These are phyloP conservation scores for Mobula hypostoma DNA, from an alignment of 2,113 vertebrate genomes.

Conservation along the genomic window DNA sequence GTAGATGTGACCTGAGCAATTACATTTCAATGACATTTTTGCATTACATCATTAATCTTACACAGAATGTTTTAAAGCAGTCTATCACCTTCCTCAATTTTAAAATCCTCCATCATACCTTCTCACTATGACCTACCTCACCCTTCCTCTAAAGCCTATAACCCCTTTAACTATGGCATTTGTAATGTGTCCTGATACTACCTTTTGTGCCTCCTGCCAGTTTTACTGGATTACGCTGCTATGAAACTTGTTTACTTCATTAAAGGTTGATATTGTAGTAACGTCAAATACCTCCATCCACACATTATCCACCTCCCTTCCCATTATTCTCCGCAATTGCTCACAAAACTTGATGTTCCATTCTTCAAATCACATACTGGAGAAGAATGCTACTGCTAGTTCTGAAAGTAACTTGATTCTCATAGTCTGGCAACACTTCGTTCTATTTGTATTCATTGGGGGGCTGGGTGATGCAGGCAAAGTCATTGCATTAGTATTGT, in stretches of 20 bases:
- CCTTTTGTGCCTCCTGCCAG: background rate
- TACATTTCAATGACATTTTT: background rate
- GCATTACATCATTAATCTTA: background rate
- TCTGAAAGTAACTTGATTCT: background rate
- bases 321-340: no score
- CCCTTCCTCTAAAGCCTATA: background rate
- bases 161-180: background rate
- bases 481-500: no score
- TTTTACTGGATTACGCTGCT: background rate
- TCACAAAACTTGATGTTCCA: background rate
- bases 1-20: background rate
- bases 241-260: background rate
- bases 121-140: background rate
- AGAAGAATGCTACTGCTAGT: no score
- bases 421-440: background rate
- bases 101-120: background rate
- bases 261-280: background rate
- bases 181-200: background rate
- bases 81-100: background rate
- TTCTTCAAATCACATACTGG: background rate
- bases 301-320: no score
- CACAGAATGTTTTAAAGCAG: background rate
- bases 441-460: no score
- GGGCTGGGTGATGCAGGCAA: no score
- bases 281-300: background rate